phyloP scores from a whole-genome alignment of 2,888 invertebrate genomes.

The Exephanes ischioxanthus region DNA sequence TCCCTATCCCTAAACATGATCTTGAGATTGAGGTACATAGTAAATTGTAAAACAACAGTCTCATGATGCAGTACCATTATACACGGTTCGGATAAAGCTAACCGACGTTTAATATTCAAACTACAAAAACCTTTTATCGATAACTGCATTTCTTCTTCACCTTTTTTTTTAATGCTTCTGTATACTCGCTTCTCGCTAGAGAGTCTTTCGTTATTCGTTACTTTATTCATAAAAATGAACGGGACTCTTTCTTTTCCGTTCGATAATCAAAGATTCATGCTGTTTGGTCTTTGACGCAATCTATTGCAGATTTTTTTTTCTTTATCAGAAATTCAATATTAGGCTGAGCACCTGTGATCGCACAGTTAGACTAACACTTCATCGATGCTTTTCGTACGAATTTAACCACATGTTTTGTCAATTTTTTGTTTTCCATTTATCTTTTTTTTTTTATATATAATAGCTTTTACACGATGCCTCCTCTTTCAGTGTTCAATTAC shows the following conservation, averaged over 20 bases:
- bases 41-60: conserved; percentile 60
- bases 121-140: conserved; percentile 52
- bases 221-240: conserved; percentile 14
- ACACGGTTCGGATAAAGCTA: conserved; percentile 39
- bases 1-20: conserved; percentile 59
- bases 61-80: conserved; percentile 50
- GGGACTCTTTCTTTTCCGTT: conserved; percentile 1
- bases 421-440: conserved; percentile 11
- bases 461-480: conserved; percentile 79
- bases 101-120: conserved; percentile 43
- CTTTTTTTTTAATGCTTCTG: conserved; percentile 26
- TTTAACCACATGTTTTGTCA: conserved; percentile 31
- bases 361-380: conserved; percentile 46
- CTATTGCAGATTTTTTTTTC: neutral
- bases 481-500: conserved; percentile 73
- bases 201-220: conserved; percentile 1
- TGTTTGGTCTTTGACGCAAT: neutral
- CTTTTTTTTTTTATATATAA: conserved; percentile 76
- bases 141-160: conserved; percentile 34
- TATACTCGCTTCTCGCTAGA: conserved; percentile 10
- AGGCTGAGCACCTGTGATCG: conserved; percentile 53
- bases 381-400: conserved; percentile 41
- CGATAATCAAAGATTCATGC: conserved; percentile 18
- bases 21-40: conserved; percentile 59
- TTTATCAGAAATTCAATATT: conserved; percentile 46